Conservation (phyloP, 2,888 invertebrate genomes). For the Archaeoteleia sp. region DNA sequence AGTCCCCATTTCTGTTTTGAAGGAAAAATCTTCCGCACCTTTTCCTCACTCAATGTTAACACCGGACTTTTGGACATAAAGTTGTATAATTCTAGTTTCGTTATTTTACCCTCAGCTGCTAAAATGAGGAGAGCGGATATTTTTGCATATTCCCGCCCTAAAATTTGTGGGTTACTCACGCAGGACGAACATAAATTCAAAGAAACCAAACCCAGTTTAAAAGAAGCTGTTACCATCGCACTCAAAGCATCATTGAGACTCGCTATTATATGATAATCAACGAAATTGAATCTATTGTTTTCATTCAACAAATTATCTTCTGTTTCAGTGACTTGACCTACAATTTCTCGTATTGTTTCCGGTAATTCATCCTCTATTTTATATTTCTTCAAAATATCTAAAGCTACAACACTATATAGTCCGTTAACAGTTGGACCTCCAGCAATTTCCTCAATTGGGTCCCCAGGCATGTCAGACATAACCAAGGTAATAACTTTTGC, state of each 20-base stretch:
- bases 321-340: slow-evolving; percentile 43
- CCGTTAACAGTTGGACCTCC: slow-evolving; percentile 78
- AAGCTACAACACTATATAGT: slow-evolving; percentile 62
- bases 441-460: slow-evolving; percentile 76
- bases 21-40: slow-evolving; percentile 61
- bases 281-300: slow-evolving; percentile 58
- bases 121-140: slow-evolving; percentile 62
- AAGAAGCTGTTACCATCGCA: slow-evolving; percentile 57
- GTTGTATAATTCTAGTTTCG: slow-evolving; percentile 59
- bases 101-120: slow-evolving; percentile 61
- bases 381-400: slow-evolving; percentile 76
- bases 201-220: slow-evolving; percentile 58
- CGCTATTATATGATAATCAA: slow-evolving; percentile 58
- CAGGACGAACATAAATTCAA: slow-evolving; percentile 57
- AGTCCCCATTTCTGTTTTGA: slow-evolving; percentile 62
- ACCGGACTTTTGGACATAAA: slow-evolving; percentile 58
- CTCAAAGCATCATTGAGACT: slow-evolving; percentile 60
- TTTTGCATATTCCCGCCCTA: slow-evolving; percentile 59
- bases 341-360: slow-evolving; percentile 55
- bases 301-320: slow-evolving; percentile 36
- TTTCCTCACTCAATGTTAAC: slow-evolving; percentile 59
- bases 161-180: slow-evolving; percentile 45
- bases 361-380: slow-evolving; percentile 69
- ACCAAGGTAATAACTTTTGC: slow-evolving; percentile 77
- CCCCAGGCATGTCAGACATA: slow-evolving; percentile 80